phyloP scores from a whole-genome alignment of 2,113 vertebrate species.

The Embiotoca jacksoni region DNA sequence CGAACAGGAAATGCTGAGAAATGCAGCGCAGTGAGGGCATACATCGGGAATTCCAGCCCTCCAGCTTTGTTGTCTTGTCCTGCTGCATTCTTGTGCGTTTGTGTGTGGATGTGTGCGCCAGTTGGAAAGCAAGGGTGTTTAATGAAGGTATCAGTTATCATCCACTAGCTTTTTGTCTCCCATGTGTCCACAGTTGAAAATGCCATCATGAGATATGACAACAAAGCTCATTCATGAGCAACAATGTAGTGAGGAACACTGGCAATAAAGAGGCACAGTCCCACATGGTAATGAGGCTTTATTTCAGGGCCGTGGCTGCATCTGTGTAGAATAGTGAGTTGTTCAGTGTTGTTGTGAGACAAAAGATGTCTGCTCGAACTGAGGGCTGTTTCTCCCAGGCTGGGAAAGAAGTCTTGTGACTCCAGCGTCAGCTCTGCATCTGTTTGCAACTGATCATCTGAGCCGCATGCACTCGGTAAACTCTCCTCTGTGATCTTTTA shows the following conservation, averaged over 20 bases:
- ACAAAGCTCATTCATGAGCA: conserved; percentile 65
- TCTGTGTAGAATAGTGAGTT: conserved; percentile 73
- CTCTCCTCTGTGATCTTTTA: conserved; percentile 61
- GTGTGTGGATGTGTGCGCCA: conserved; percentile 50
- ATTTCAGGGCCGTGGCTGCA: conserved; percentile 70
- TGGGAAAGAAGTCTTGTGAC: conserved; percentile 85
- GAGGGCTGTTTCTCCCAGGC: conserved; percentile 77
- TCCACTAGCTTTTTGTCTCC: conserved; percentile 56
- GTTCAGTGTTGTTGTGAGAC: conserved; percentile 76
- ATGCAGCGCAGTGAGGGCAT: conserved; percentile 71
- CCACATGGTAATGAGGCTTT: conserved; percentile 74
- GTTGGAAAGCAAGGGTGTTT: conserved; percentile 64
- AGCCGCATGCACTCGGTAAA: conserved; percentile 71
- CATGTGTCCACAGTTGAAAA: conserved; percentile 52
- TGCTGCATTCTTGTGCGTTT: conserved; percentile 78
- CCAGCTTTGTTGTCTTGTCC: conserved; percentile 82
- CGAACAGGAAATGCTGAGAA: conserved; percentile 79
- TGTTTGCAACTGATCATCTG: conserved; percentile 84
- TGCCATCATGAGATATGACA: conserved; percentile 60
- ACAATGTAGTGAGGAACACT: conserved; percentile 71
- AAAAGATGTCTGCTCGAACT: conserved; percentile 78
- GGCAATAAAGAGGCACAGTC: conserved; percentile 75
- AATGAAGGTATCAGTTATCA: conserved; percentile 65
- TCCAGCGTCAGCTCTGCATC: conserved; percentile 81
- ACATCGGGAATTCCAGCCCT: conserved; percentile 79